Evolutionary conservation across 2,797 vertebrate genomes (phyloP).

Genomic region (Alfaro cultratus): DNA sequence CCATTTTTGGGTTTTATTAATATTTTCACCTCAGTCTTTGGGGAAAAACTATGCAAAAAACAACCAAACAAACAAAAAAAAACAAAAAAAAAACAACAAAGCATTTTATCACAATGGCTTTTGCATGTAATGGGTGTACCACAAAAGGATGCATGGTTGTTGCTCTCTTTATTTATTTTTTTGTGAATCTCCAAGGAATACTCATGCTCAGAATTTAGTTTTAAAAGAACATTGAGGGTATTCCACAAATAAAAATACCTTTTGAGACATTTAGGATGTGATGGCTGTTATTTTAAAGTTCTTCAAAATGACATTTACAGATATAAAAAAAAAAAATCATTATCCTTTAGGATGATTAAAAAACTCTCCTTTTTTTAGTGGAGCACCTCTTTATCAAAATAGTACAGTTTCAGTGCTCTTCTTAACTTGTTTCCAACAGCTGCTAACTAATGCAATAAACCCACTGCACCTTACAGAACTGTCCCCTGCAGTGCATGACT

Average conservation of each 20-base stretch:
- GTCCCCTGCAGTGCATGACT: neutral
- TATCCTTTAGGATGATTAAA: neutral
- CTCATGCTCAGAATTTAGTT: neutral
- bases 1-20: slow-evolving; percentile 26
- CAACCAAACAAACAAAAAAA: too few species aligned
- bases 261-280: neutral
- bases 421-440: slow-evolving; percentile 17
- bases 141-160: neutral
- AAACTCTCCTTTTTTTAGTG: neutral
- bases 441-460: slow-evolving; percentile 11
- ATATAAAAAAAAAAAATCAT: neutral
- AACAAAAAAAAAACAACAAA: too few species aligned
- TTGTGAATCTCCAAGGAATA: neutral
- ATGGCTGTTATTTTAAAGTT: neutral
- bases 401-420: slow-evolving; percentile 8
- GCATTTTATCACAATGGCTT: neutral
- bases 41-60: neutral
- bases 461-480: neutral
- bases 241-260: neutral
- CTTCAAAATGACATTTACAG: neutral
- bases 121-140: neutral
- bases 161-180: neutral
- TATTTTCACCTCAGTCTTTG: slow-evolving; percentile 14
- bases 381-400: neutral
- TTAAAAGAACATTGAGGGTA: neutral